Conservation (phyloP, 2,888 invertebrate species). For the Sinhomidia bicolor region DNA sequence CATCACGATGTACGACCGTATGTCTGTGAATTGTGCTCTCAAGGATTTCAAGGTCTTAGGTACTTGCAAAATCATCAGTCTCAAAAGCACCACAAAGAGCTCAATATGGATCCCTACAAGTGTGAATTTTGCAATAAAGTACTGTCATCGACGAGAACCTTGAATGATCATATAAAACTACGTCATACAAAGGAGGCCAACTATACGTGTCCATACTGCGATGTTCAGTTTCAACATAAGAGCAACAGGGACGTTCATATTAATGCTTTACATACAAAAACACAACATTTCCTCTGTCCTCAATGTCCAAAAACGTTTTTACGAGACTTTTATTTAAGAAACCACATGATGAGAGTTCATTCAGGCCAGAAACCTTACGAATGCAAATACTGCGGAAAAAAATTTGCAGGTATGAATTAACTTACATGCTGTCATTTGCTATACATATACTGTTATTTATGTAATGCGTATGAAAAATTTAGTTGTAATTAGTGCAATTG, state of each 20-base stretch:
- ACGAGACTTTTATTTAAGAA: constrained; percentile 13
- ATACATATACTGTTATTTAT: no score
- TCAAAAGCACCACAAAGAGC: constrained; percentile 46
- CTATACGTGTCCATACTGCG: constrained; percentile 44
- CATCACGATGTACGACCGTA: constrained; percentile 13
- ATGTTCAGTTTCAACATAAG: constrained; percentile 23
- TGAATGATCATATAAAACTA: constrained; percentile 33
- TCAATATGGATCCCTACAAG: constrained; percentile 48
- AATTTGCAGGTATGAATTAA: constrained; percentile 19
- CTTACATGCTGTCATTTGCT: no score
- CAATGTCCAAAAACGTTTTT: constrained; percentile 45
- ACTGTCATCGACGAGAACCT: constrained; percentile 19
- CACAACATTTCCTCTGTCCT: constrained; percentile 25
- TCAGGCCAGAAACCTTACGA: constrained; percentile 42
- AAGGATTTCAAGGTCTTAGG: constrained; percentile 26
- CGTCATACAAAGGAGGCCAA: constrained; percentile 48
- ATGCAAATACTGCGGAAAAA: constrained; percentile 25
- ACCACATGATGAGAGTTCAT: constrained; percentile 29
- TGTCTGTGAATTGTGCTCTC: constrained; percentile 52
- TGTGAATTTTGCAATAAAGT: constrained; percentile 57
- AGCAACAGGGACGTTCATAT: constrained; percentile 27
- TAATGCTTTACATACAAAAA: constrained; percentile 38
- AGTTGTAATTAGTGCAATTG: background rate
- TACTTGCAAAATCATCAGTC: constrained; percentile 59
- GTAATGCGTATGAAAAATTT: background rate